Evolutionary conservation across 2,888 invertebrate genomes (phyloP).

Genomic region (Napeogenes sylphis): DNA sequence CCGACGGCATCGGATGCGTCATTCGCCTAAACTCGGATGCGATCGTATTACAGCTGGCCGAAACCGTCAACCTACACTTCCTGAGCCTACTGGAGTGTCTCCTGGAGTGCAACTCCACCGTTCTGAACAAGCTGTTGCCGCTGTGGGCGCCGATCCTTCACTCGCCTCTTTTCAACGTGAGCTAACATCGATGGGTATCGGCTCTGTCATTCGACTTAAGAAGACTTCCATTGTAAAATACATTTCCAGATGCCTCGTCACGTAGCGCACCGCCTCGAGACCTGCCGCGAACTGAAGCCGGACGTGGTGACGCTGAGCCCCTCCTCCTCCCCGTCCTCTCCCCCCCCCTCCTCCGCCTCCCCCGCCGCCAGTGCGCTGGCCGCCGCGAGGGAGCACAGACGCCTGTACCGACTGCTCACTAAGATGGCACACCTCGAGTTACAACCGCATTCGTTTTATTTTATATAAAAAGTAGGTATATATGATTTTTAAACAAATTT

Average conservation of each 20-base stretch:
- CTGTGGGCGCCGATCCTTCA: slow-evolving; percentile 97
- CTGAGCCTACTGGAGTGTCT: slow-evolving; percentile 95
- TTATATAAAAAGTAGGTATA: slow-evolving; percentile 44
- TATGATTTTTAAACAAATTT: not conserved
- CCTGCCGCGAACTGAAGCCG: slow-evolving; percentile 89
- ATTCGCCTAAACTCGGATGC: too few relatives aligned
- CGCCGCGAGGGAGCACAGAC: slow-evolving; percentile 82
- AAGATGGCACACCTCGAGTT: slow-evolving; percentile 98
- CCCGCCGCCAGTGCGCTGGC: slow-evolving; percentile 78
- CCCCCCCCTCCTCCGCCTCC: slow-evolving; percentile 77
- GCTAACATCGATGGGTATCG: slow-evolving; percentile 27
- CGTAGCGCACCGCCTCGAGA: slow-evolving; percentile 90
- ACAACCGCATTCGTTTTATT: slow-evolving; percentile 68
- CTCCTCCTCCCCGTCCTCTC: slow-evolving; percentile 56
- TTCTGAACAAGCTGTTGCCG: slow-evolving; percentile 93
- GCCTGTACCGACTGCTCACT: slow-evolving; percentile 95
- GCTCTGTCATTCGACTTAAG: not conserved
- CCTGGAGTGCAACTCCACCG: slow-evolving; percentile 95
- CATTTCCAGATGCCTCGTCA: slow-evolving; percentile 88
- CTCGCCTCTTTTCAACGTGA: slow-evolving; percentile 81
- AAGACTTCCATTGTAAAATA: not conserved
- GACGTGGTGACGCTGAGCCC: slow-evolving; percentile 44
- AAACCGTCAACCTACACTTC: slow-evolving; percentile 98
- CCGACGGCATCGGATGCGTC: too few relatives aligned
- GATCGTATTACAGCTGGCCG: slow-evolving; percentile 84